Conservation (phyloP, 2,113 vertebrate species). For the Balaeniceps rex region DNA sequence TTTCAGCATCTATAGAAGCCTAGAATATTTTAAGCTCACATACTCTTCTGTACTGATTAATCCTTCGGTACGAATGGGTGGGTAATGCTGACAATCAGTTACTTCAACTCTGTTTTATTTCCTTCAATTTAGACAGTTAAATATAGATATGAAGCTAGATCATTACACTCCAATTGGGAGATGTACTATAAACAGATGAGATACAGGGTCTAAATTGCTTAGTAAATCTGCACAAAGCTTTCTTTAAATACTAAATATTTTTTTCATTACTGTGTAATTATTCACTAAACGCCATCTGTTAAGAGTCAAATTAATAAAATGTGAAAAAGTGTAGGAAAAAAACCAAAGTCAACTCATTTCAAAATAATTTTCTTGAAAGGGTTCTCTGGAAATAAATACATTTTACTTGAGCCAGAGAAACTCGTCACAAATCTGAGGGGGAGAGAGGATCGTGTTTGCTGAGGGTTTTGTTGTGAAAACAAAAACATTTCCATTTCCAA, state of each 20-base stretch:
- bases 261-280: slow-evolving; percentile 43
- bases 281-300: slow-evolving; percentile 37
- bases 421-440: background rate
- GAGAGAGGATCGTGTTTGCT: background rate
- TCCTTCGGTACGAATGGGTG: background rate
- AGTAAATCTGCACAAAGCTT: background rate
- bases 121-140: slow-evolving; percentile 35
- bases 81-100: background rate
- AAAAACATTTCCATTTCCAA: background rate
- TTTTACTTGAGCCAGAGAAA: background rate
- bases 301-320: slow-evolving; percentile 2
- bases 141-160: slow-evolving; percentile 1
- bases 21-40: background rate
- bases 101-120: slow-evolving; percentile 5
- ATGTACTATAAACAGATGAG: slow-evolving; percentile 7
- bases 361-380: background rate
- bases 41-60: background rate
- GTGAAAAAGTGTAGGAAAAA: background rate
- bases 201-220: slow-evolving; percentile 4
- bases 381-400: background rate
- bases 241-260: slow-evolving; percentile 19
- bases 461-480: background rate
- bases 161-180: background rate
- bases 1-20: background rate
- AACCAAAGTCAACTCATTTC: background rate